Base-by-base conservation (phyloP, 2,888 invertebrate species). In the Micoletzkya japonica region DNA sequence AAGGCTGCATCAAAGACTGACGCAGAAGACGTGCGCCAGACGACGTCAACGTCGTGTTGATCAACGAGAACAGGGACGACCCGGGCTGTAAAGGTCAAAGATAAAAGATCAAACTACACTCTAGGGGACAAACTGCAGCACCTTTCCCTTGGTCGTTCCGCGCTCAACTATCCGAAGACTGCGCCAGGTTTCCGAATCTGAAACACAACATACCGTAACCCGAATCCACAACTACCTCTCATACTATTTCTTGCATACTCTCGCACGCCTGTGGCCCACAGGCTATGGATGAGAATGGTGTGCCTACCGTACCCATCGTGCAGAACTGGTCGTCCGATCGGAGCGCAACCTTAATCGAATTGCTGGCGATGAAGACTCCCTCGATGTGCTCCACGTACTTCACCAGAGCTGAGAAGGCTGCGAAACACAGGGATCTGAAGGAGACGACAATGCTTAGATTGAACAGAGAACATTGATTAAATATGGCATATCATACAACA, bases 341-440 rank as follows among this genome's bases (percentile, higher is more conserved):
- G 30, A 66, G 95, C 77, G 91, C 90, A 39, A 95, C 89, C 87
- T 91, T 91, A 73, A 95, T 87, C 0, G 93, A 91, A 81, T 90
- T 90, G 66, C 90, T 89, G 0, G 91, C 90, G 86, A 92, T 93
- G 26, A 90, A 88, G 26, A 92, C 88, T 75, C 91, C 91, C 81
- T 92, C 91, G 70, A 91, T 90, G 78, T 90, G 90, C 86, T 94
- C 93, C 0, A 93, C 89, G 86, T 94, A 94, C 83, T 91, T 92
- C 4, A 95, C 85, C 2, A 95, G 88, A 3, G 93, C 94, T 24
- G 92, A 90, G n/a, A 91, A 90, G 0, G 94, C 91, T 14, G 94
- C 90, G 67, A 95, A 69, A n/a, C 74, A 92, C 85, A 94, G 94
- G 86, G 92, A 93, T 83, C 93, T 94, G 85, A 59, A 66, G 36